These are phyloP conservation scores for Pardosa pseudoannulata DNA, from an alignment of 2,888 invertebrate species.

Conservation along the genomic window DNA sequence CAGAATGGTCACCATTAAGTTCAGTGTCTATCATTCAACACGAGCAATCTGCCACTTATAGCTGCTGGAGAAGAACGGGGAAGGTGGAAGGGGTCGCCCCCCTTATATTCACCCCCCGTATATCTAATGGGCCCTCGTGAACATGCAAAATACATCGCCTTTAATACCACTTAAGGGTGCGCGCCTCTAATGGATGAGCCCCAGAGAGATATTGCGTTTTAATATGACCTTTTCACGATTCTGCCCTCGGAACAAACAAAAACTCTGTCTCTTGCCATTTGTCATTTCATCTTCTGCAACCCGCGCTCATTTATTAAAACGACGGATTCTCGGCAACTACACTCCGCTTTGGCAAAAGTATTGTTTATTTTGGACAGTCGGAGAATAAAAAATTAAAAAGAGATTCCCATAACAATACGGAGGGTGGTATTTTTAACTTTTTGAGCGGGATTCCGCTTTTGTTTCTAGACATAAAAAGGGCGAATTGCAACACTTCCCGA, in stretches of 20 bases:
- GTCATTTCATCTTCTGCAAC: constrained; percentile 36
- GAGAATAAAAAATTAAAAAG: background rate
- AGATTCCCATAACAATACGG: background rate
- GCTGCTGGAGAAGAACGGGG: constrained; percentile 17
- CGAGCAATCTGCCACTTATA: constrained; percentile 69
- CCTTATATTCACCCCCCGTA: constrained; percentile 22
- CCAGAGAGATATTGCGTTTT: constrained; percentile 66
- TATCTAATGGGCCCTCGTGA: constrained; percentile 59
- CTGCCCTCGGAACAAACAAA: constrained; percentile 49
- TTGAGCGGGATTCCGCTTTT: background rate
- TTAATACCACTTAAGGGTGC: constrained; percentile 70
- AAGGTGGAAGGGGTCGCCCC: background rate
- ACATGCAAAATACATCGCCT: constrained; percentile 64
- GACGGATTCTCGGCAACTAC: constrained; percentile 48
- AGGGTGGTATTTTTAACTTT: constrained; percentile 9
- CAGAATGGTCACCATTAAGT: constrained; percentile 71
- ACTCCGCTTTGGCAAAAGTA: constrained; percentile 41
- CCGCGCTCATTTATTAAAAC: constrained; percentile 63
- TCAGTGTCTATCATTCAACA: constrained; percentile 71
- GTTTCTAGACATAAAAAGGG: background rate
- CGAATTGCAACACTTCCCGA: background rate
- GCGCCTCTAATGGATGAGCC: constrained; percentile 53
- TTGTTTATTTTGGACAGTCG: constrained; percentile 49
- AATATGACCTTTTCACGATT: constrained; percentile 56
- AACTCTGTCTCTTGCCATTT: constrained; percentile 58